These are phyloP conservation scores for Anastrepha obliqua DNA, from an alignment of 1,140 invertebrate genomes.

Conservation along the genomic window DNA sequence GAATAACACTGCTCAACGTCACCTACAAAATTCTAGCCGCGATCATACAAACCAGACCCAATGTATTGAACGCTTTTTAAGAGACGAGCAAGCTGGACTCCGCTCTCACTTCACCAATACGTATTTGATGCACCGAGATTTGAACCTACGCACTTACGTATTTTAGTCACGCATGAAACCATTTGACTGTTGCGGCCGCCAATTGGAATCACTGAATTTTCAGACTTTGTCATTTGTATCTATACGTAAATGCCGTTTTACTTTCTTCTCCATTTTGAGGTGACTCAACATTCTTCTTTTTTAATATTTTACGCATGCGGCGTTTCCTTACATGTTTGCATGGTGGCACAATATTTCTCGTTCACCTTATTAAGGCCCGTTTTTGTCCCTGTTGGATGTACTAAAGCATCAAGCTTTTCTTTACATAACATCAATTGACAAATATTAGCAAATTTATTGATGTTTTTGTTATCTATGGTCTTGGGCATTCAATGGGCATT, in stretches of 20 bases:
- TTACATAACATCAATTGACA: slow-evolving; percentile 94
- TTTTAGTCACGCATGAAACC: too few relatives aligned
- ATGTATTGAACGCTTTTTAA: too few relatives aligned
- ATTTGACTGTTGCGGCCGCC: too few relatives aligned
- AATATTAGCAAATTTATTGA: slow-evolving; percentile 98
- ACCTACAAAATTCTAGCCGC: too few relatives aligned
- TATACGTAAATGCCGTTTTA: slow-evolving; percentile 90
- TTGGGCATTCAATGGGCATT: slow-evolving; percentile 95
- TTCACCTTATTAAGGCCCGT: slow-evolving; percentile 92
- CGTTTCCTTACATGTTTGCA: slow-evolving; percentile 95
- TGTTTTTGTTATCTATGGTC: slow-evolving; percentile 96
- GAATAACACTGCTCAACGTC: too few relatives aligned
- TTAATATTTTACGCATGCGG: slow-evolving; percentile 95
- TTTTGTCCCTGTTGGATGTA: slow-evolving; percentile 88
- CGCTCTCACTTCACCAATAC: too few relatives aligned
- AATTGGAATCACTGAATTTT: slow-evolving; percentile 64
- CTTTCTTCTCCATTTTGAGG: slow-evolving; percentile 98
- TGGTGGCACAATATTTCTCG: slow-evolving; percentile 96
- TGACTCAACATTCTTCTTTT: slow-evolving; percentile 97
- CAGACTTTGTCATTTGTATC: slow-evolving; percentile 77
- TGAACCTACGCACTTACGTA: too few relatives aligned
- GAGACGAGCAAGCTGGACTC: too few relatives aligned
- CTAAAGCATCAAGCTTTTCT: slow-evolving; percentile 87
- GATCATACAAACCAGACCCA: too few relatives aligned
- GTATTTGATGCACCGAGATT: too few relatives aligned